phyloP scores from a whole-genome alignment of 2,888 invertebrate genomes.

The Agrilus mali region DNA sequence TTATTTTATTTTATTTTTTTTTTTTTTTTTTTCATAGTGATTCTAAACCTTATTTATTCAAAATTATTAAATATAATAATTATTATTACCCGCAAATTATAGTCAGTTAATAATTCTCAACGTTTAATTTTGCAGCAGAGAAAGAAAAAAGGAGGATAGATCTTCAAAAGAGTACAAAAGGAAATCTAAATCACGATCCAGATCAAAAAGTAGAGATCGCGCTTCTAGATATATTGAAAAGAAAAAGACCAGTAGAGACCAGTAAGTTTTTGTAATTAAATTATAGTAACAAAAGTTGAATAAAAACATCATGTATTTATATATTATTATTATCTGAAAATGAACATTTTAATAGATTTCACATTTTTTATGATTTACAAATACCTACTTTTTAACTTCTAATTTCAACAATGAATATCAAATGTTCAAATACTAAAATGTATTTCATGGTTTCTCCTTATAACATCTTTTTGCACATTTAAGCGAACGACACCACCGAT shows the following conservation, averaged over 20 bases:
- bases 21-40: not conserved
- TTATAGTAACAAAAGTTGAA: too few species aligned
- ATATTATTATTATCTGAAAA: too few species aligned
- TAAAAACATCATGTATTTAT: too few species aligned
- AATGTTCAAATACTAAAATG: too few species aligned
- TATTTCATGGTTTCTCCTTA: not conserved
- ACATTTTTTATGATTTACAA: too few species aligned
- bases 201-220: conserved; percentile 21
- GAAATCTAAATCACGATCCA: conserved; percentile 14
- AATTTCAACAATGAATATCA: too few species aligned
- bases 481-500: conserved; percentile 23
- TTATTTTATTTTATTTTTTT: not conserved
- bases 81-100: too few species aligned
- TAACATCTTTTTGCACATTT: conserved; percentile 12
- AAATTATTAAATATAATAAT: too few species aligned
- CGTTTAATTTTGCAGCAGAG: conserved; percentile 7
- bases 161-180: conserved; percentile 17
- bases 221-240: conserved; percentile 17
- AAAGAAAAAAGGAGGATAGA: conserved; percentile 12
- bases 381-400: too few species aligned
- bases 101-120: too few species aligned
- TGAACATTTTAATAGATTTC: too few species aligned
- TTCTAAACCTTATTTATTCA: too few species aligned
- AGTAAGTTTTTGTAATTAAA: conserved; percentile 6
- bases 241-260: conserved; percentile 26